A percentile compares a stretch with the other conserved stretches of the same genome.
Evolutionary conservation across 2,113 vertebrate species (phyloP).

Genomic region (Pachycephala philippinensis): DNA sequence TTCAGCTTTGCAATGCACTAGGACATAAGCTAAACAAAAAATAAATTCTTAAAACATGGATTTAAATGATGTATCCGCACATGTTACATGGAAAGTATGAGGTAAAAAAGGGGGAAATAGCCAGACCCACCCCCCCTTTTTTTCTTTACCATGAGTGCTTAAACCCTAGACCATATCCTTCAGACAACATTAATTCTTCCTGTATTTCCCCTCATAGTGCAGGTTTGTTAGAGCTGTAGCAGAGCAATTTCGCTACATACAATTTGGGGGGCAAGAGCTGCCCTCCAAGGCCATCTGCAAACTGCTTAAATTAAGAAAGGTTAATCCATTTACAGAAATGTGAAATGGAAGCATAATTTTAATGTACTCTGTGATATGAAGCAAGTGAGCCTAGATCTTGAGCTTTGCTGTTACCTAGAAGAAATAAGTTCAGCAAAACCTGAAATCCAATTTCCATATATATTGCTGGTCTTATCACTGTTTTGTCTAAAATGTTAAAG

Average conservation of each 20-base stretch:
- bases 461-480: conserved; percentile 55
- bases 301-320: background rate
- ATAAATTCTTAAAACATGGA: background rate
- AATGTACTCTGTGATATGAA: background rate
- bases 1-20: background rate
- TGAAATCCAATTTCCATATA: conserved; percentile 61
- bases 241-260: background rate
- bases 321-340: conserved; percentile 10
- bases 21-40: background rate
- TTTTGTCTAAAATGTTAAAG: conserved; percentile 61
- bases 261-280: background rate
- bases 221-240: background rate
- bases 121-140: rapidly evolving
- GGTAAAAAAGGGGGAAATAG: background rate
- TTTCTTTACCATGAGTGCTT: background rate
- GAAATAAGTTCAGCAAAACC: conserved; percentile 32
- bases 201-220: background rate
- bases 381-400: background rate
- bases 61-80: background rate
- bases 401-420: conserved; percentile 14
- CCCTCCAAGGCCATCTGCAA: background rate
- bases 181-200: background rate
- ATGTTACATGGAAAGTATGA: background rate
- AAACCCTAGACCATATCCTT: background rate
- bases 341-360: conserved; percentile 22